Evolutionary conservation across 2,113 vertebrate genomes (phyloP).

Genomic region (Orthonyx spaldingii): DNA sequence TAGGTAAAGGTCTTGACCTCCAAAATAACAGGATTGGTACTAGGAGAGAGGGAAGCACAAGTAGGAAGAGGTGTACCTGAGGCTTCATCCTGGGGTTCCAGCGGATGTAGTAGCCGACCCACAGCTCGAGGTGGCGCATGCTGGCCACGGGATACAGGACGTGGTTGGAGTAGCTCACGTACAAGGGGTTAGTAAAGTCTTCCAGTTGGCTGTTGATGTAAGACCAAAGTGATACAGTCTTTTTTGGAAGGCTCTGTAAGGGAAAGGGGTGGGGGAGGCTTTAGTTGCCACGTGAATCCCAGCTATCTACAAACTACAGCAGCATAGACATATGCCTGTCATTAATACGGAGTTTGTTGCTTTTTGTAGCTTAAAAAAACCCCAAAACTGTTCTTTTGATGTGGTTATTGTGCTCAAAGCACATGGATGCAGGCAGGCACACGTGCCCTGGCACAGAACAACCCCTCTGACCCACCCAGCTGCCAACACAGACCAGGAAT

Average conservation of each 20-base stretch:
- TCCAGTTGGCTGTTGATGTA: slow-evolving; percentile 94
- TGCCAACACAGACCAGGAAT: not conserved
- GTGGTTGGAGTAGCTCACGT: slow-evolving; percentile 90
- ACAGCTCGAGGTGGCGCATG: slow-evolving; percentile 95
- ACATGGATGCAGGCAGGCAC: not conserved
- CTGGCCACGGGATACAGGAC: slow-evolving; percentile 94
- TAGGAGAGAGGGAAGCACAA: not conserved
- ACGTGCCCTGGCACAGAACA: rapidly evolving
- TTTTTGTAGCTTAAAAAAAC: not conserved
- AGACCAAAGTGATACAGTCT: slow-evolving; percentile 91
- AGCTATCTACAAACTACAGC: not conserved
- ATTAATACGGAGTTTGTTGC: not conserved
- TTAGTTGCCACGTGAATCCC: not conserved
- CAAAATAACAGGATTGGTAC: rapidly evolving
- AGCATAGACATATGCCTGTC: not conserved
- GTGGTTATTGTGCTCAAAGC: not conserved
- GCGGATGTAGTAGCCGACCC: slow-evolving; percentile 96
- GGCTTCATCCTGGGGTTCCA: slow-evolving; percentile 97
- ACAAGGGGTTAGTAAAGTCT: slow-evolving; percentile 95
- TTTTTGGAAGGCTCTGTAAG: slow-evolving; percentile 85
- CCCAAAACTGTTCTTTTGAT: not conserved
- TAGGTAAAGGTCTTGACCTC: not conserved
- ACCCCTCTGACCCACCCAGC: not conserved
- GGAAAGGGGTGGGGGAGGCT: not conserved
- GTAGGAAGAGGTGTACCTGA: slow-evolving; percentile 67